Conservation (phyloP, 30 jellyfish, hydroid and myxozoan species). For the Phacellophora camtschatica region DNA sequence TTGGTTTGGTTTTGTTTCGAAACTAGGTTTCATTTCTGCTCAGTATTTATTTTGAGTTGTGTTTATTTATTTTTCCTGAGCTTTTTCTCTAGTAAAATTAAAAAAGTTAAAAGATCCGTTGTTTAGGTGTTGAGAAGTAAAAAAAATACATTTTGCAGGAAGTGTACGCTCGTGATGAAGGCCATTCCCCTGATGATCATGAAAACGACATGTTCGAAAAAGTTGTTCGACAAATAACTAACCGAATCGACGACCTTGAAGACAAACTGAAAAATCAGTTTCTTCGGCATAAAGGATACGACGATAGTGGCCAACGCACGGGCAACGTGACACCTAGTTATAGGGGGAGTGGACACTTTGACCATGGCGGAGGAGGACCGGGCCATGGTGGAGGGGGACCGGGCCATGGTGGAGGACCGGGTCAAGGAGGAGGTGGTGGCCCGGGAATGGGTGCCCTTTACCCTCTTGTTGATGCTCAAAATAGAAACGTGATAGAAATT, state of each 20-base stretch:
- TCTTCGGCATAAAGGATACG: neutral
- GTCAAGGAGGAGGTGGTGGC: conserved; percentile 34
- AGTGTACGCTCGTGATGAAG: conserved; percentile 98
- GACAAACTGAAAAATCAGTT: conserved; percentile 46
- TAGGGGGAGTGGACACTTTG: conserved; percentile 40
- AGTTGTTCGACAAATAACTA: conserved; percentile 87
- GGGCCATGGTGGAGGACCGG: conserved; percentile 60
- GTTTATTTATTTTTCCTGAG: no score
- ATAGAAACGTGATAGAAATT: conserved; percentile 35
- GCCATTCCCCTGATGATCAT: conserved; percentile 98
- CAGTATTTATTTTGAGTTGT: no score
- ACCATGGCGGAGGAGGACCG: conserved; percentile 75
- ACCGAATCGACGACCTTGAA: conserved; percentile 89
- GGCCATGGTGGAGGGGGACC: conserved; percentile 70
- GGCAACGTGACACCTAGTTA: conserved; percentile 31
- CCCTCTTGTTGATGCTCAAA: conserved; percentile 62
- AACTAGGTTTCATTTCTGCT: no score
- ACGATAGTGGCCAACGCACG: conserved; percentile 24
- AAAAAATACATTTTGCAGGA: conserved; percentile 59
- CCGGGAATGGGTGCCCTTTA: neutral
- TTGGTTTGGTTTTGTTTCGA: no score
- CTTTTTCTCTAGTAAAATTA: no score
- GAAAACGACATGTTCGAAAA: conserved; percentile 96
- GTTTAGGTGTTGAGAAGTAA: neutral
- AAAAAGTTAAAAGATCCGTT: no score